phyloP scores from a whole-genome alignment of 2,113 vertebrate genomes.

The Pardalotus punctatus region DNA sequence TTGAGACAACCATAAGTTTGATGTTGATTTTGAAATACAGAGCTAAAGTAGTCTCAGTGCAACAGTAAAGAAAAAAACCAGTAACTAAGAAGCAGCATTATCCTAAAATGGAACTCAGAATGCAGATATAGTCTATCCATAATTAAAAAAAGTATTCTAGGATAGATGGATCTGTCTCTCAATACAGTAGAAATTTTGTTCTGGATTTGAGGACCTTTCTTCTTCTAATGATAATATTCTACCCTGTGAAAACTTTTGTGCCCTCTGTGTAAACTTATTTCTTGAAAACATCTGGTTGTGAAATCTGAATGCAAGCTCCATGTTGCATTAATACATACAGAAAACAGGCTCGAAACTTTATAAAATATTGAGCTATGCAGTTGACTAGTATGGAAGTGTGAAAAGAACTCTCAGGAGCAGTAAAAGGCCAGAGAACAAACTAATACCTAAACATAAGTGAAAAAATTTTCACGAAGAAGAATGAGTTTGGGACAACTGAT shows the following conservation, averaged over 20 bases:
- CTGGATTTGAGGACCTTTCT: not conserved
- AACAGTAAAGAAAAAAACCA: not conserved
- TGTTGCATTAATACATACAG: not conserved
- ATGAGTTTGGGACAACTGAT: not conserved
- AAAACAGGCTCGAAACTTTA: not conserved
- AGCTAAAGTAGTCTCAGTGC: not conserved
- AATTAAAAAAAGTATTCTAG: not conserved
- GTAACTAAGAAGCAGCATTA: not conserved
- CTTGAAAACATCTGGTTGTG: not conserved
- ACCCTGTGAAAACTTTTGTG: not conserved
- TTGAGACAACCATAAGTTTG: not conserved
- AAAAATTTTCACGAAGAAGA: not conserved
- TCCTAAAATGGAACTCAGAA: not conserved
- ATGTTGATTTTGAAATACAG: not conserved
- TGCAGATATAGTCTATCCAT: not conserved
- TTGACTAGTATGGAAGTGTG: not conserved
- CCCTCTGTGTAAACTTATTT: accelerated
- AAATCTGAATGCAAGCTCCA: not conserved
- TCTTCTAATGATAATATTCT: accelerated
- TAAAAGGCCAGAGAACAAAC: not conserved
- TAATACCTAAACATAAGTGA: not conserved
- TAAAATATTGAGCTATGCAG: not conserved
- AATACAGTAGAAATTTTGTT: not conserved
- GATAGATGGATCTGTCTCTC: not conserved
- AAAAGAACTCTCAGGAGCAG: not conserved